Evolutionary conservation across 2,888 invertebrate species (phyloP).

Genomic region (Nomada ruficornis): DNA sequence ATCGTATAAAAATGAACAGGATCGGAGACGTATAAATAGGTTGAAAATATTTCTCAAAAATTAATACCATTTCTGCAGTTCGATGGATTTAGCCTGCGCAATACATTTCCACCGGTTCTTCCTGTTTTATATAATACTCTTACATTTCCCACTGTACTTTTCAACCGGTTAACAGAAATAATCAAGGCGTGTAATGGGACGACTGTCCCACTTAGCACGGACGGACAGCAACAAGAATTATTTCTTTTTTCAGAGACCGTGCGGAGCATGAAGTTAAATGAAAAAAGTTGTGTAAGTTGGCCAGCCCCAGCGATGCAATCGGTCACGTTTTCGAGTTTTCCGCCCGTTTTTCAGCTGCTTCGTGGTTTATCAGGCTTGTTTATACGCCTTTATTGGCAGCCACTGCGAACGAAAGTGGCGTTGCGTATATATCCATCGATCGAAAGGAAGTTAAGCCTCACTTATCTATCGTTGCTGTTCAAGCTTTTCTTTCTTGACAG

Average conservation of each 20-base stretch:
- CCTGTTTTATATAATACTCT: too few species aligned
- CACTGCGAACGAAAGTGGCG: constrained; percentile 43
- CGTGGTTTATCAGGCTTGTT: constrained; percentile 63
- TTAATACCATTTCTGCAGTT: not conserved
- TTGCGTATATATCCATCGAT: constrained; percentile 59
- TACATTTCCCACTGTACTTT: too few species aligned
- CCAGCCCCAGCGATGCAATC: constrained; percentile 38
- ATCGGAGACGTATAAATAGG: too few species aligned
- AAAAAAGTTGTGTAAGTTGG: constrained; percentile 61
- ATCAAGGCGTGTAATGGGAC: not conserved
- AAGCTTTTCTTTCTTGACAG: constrained; percentile 26
- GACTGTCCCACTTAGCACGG: not conserved
- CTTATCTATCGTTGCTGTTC: constrained; percentile 53
- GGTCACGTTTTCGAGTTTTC: constrained; percentile 62
- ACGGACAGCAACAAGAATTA: constrained; percentile 18
- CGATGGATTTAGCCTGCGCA: not conserved
- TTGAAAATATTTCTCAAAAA: not conserved
- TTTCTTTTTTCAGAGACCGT: constrained; percentile 4
- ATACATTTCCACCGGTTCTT: too few species aligned
- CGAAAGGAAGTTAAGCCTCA: constrained; percentile 56
- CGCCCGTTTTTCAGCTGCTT: constrained; percentile 29
- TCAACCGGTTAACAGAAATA: not conserved
- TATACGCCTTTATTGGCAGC: constrained; percentile 56
- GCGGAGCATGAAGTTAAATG: constrained; percentile 13
- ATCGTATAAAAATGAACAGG: too few species aligned